Evolutionary conservation across 2,888 invertebrate genomes (phyloP).

Genomic region (Pristionchus entomophagus): DNA sequence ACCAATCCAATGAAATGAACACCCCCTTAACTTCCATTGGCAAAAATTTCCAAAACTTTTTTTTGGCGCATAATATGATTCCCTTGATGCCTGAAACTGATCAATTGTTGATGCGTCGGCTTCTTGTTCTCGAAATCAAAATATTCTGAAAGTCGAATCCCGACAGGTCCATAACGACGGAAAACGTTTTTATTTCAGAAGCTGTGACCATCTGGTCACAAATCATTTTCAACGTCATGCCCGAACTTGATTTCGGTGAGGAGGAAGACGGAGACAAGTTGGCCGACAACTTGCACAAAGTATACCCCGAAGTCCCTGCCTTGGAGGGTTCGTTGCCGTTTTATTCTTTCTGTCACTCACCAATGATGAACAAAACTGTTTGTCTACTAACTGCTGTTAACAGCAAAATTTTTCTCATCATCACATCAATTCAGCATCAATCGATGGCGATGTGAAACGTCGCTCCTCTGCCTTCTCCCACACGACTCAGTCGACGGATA

Average conservation of each 20-base stretch:
- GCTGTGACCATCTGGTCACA: conserved; percentile 59
- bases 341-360: neutral
- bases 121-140: no score
- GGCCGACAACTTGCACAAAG: neutral
- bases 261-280: no score
- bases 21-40: no score
- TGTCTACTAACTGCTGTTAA: no score
- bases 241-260: conserved; percentile 61
- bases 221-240: conserved; percentile 65
- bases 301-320: neutral
- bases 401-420: neutral
- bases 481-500: neutral
- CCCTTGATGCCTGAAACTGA: neutral
- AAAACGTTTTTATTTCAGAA: conserved; percentile 45
- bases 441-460: neutral
- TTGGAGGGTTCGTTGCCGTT: neutral
- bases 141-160: no score
- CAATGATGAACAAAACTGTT: no score
- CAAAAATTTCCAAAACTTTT: no score
- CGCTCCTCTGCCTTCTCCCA: neutral
- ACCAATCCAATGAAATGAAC: no score
- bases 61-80: no score
- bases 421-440: neutral
- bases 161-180: neutral
- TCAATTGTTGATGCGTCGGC: neutral